These are phyloP conservation scores for Excalfactoria chinensis DNA, from an alignment of 2,113 vertebrate genomes.

Conservation along the genomic window DNA sequence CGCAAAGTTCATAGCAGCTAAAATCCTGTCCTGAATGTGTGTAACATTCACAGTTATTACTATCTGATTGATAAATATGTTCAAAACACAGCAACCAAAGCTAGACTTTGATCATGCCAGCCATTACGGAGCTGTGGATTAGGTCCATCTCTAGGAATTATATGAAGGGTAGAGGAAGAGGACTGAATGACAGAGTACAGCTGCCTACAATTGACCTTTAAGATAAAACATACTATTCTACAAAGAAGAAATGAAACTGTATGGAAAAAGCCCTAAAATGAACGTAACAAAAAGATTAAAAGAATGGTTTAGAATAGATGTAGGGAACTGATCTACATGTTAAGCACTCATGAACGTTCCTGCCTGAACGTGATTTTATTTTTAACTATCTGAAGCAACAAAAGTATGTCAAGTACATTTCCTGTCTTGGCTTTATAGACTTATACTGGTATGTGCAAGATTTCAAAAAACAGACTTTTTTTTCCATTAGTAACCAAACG, in stretches of 20 bases:
- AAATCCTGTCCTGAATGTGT: background rate
- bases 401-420: slow-evolving; percentile 73
- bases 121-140: background rate
- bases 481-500: slow-evolving; percentile 45
- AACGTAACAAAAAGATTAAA: background rate
- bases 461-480: slow-evolving; percentile 62
- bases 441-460: slow-evolving; percentile 56
- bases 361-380: slow-evolving; percentile 5
- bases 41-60: background rate
- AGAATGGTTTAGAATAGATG: background rate
- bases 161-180: background rate
- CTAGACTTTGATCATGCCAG: background rate
- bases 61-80: background rate
- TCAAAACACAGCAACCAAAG: background rate
- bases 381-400: slow-evolving; percentile 78
- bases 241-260: background rate
- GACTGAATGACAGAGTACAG: background rate
- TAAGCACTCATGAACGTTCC: slow-evolving; percentile 65
- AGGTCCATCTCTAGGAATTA: background rate
- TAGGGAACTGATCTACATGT: slow-evolving; percentile 14
- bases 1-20: background rate
- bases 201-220: background rate
- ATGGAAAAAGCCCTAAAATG: background rate
- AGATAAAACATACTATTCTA: background rate
- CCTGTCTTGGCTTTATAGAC: slow-evolving; percentile 15